Percentiles rank a stretch among this genome's conserved stretches.
These are phyloP conservation scores for Myripristis murdjan DNA, from an alignment of 2,797 vertebrate genomes.

Conservation along the genomic window DNA sequence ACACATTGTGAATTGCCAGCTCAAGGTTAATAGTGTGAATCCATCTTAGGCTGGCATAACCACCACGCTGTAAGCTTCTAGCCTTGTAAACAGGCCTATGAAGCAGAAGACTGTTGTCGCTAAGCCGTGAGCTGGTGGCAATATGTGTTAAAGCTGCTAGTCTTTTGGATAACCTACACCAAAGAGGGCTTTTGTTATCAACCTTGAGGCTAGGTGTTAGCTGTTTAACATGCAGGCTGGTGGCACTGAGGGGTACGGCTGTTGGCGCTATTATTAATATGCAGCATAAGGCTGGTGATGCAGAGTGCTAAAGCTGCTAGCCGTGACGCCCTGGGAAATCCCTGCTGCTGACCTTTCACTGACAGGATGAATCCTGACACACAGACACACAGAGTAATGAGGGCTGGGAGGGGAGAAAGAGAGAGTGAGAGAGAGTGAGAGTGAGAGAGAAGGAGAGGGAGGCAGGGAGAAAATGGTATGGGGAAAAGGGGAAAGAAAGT, in stretches of 20 bases:
- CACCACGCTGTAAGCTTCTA: slow-evolving; percentile 47
- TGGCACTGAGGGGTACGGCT: slow-evolving; percentile 69
- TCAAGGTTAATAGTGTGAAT: no score
- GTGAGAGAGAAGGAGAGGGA: slow-evolving; percentile 10
- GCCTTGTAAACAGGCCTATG: slow-evolving; percentile 65
- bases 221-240: slow-evolving; percentile 74
- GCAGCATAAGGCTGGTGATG: slow-evolving; percentile 77
- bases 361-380: slow-evolving; percentile 83
- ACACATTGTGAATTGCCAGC: no score
- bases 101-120: slow-evolving; percentile 40
- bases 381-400: slow-evolving; percentile 77
- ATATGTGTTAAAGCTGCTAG: slow-evolving; percentile 53
- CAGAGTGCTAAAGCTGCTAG: slow-evolving; percentile 78
- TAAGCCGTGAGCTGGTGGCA: slow-evolving; percentile 60
- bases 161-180: slow-evolving; percentile 61
- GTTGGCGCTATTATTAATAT: slow-evolving; percentile 75
- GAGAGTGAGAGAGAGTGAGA: slow-evolving; percentile 22
- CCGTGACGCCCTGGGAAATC: slow-evolving; percentile 82
- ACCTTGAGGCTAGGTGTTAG: slow-evolving; percentile 63
- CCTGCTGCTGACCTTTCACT: slow-evolving; percentile 84
- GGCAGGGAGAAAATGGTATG: slow-evolving; percentile 24
- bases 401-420: slow-evolving; percentile 50
- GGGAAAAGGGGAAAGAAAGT: slow-evolving; percentile 31
- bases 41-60: no score
- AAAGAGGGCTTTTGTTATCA: slow-evolving; percentile 41